Percentiles rank a stretch among this genome's conserved stretches.
Evolutionary conservation across 2,888 invertebrate species (phyloP).

Genomic region (Antheraea yamamai): DNA sequence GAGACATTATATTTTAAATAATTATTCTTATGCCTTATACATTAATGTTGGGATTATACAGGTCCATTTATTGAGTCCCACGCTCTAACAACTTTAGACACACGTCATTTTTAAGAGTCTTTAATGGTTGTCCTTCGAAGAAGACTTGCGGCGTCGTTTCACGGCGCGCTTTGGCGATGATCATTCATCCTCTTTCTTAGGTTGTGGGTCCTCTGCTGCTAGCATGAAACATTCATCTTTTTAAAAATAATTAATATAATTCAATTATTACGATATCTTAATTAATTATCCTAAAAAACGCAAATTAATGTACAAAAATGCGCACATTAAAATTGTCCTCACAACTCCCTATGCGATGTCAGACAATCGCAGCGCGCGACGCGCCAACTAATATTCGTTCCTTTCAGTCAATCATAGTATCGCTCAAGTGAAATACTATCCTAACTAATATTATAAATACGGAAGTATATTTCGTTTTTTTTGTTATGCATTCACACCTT

Average conservation of each 20-base stretch:
- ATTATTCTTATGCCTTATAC: background rate
- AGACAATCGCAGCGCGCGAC: too few relatives aligned
- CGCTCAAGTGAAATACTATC: too few relatives aligned
- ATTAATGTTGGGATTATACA: background rate
- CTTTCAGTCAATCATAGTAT: background rate
- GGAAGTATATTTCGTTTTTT: too few relatives aligned
- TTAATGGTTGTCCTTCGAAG: conserved; percentile 65
- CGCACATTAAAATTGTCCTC: too few relatives aligned
- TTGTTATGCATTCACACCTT: too few relatives aligned
- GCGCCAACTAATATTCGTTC: too few relatives aligned
- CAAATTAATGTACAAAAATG: too few relatives aligned
- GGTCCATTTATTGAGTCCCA: background rate
- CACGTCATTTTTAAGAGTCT: conserved; percentile 1
- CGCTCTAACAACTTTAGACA: background rate
- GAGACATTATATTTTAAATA: background rate
- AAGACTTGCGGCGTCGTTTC: conserved; percentile 76
- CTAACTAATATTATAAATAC: too few relatives aligned
- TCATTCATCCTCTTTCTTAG: conserved; percentile 76
- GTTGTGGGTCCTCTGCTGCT: conserved; percentile 70
- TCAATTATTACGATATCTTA: background rate
- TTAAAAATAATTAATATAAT: background rate
- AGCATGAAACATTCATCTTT: conserved; percentile 21
- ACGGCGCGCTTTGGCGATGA: conserved; percentile 79
- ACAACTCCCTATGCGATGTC: too few relatives aligned
- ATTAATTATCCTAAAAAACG: too few relatives aligned